phyloP scores from a whole-genome alignment of 2,888 invertebrate species.

The Lycophotia porphyrea region DNA sequence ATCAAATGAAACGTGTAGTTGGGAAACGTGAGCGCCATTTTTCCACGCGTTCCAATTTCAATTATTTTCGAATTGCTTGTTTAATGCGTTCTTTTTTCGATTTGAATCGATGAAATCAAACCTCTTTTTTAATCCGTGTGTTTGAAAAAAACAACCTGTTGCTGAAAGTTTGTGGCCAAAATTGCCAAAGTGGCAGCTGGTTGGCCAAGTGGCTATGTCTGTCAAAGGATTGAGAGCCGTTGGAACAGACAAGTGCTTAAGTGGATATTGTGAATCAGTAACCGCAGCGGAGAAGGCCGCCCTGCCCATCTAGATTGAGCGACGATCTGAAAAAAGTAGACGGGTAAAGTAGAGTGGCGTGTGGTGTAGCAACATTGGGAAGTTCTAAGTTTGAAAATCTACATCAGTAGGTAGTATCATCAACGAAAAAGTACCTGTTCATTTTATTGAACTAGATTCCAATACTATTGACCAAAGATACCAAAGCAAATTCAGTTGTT shows the following conservation, averaged over 20 bases:
- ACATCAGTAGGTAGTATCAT: neutral
- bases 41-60: conserved; percentile 62
- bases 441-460: conserved; percentile 21
- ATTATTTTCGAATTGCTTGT: conserved; percentile 61
- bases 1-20: conserved; percentile 68
- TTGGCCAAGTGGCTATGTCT: conserved; percentile 39
- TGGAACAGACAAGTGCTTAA: conserved; percentile 45
- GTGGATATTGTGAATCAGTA: conserved; percentile 48
- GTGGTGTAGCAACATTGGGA: neutral
- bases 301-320: conserved; percentile 32
- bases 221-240: conserved; percentile 47
- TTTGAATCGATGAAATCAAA: conserved; percentile 36
- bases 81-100: conserved; percentile 52
- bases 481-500: conserved; percentile 39
- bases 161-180: conserved; percentile 31
- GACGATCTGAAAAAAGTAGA: conserved; percentile 14
- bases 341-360: neutral
- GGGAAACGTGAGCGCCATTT: conserved; percentile 65
- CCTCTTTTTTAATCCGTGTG: conserved; percentile 44
- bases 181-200: conserved; percentile 23
- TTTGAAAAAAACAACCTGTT: conserved; percentile 37
- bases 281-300: conserved; percentile 16
- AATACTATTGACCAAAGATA: conserved; percentile 27
- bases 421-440: neutral
- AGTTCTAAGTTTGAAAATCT: neutral